phyloP scores from a whole-genome alignment of 2,888 invertebrate species.

The Rhyacophila evoluta region DNA sequence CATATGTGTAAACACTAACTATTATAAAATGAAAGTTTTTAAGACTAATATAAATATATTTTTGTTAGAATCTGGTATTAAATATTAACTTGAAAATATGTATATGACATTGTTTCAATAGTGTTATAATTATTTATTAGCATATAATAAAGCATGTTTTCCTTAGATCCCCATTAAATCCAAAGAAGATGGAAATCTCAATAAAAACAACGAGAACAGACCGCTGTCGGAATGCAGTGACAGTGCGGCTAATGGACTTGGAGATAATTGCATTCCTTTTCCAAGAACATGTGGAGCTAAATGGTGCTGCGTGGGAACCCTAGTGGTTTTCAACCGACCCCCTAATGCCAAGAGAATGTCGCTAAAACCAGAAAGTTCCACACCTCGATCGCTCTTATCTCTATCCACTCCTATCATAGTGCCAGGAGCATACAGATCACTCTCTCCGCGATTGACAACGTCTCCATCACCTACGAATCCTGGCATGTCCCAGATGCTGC shows the following conservation, averaged over 20 bases:
- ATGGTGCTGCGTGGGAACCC: conserved; percentile 87
- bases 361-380: conserved; percentile 79
- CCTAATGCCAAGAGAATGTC: conserved; percentile 77
- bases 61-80: too few species aligned
- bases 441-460: conserved; percentile 68
- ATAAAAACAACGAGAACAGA: conserved; percentile 65
- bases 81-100: too few species aligned
- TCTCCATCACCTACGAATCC: conserved; percentile 68
- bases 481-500: conserved; percentile 66
- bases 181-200: conserved; percentile 67
- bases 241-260: conserved; percentile 61
- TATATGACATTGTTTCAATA: too few species aligned
- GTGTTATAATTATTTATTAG: too few species aligned
- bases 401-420: conserved; percentile 63
- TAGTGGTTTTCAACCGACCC: conserved; percentile 89
- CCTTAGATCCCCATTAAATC: conserved; percentile 70
- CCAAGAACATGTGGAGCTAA: conserved; percentile 94
- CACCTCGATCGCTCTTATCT: conserved; percentile 74
- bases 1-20: too few species aligned
- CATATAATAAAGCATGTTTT: too few species aligned
- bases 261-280: conserved; percentile 91
- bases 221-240: conserved; percentile 65
- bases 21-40: too few species aligned
- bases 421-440: conserved; percentile 63
- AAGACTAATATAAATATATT: too few species aligned